Evolutionary conservation across 2,113 vertebrate genomes (phyloP).

Genomic region (Dermatemys mawii): DNA sequence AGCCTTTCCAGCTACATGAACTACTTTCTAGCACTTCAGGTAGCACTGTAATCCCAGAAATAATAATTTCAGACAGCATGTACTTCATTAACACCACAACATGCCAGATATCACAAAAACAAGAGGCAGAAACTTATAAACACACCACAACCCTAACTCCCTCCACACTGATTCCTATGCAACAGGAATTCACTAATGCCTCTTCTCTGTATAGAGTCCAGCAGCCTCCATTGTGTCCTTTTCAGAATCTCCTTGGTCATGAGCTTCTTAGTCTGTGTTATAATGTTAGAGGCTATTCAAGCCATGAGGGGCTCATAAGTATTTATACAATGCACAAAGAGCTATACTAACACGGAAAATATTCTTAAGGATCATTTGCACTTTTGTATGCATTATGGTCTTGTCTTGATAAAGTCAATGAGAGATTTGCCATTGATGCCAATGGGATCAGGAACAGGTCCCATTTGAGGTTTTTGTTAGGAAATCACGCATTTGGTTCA

Average conservation of each 20-base stretch:
- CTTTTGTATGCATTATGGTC: background rate
- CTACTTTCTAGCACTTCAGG: background rate
- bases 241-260: background rate
- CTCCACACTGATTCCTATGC: too few species aligned
- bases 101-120: background rate
- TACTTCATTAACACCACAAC: background rate
- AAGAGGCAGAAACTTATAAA: background rate
- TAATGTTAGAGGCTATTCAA: background rate
- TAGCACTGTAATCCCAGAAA: background rate
- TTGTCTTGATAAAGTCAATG: background rate
- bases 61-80: background rate
- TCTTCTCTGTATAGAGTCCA: background rate
- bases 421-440: background rate
- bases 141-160: background rate
- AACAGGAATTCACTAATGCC: background rate
- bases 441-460: background rate
- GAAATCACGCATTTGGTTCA: background rate
- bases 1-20: background rate
- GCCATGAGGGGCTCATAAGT: background rate
- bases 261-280: background rate
- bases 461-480: background rate
- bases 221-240: background rate
- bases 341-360: background rate
- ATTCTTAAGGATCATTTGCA: background rate
- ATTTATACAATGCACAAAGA: background rate